Conservation (phyloP, 1,140 invertebrate species). For the Drosophila persimilis region DNA sequence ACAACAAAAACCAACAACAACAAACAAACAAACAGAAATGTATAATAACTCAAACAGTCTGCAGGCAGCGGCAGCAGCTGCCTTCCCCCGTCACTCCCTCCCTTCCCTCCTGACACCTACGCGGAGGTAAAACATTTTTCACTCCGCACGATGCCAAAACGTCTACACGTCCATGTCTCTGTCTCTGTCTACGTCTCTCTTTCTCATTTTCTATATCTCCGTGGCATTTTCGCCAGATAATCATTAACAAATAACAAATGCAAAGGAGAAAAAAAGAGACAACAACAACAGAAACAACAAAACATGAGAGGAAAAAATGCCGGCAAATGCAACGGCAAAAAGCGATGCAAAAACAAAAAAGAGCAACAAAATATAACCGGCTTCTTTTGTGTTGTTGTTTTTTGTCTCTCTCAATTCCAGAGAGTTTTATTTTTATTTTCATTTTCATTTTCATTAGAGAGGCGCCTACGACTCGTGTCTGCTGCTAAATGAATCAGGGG, state of each 20-base stretch:
- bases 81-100: not conserved
- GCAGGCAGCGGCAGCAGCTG: constrained; percentile 11
- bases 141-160: constrained; percentile 59
- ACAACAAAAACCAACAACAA: constrained; percentile 2
- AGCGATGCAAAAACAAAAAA: constrained; percentile 8
- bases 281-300: constrained; percentile 35
- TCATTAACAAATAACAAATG: constrained; percentile 51
- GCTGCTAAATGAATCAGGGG: constrained; percentile 38
- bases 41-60: constrained; percentile 53
- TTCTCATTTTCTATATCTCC: constrained; percentile 1
- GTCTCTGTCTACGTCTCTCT: constrained; percentile 35
- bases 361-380: constrained; percentile 43
- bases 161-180: constrained; percentile 57
- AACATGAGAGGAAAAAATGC: constrained; percentile 59
- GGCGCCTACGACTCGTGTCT: constrained; percentile 35
- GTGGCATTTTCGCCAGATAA: constrained; percentile 52
- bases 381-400: constrained; percentile 9
- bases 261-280: constrained; percentile 6
- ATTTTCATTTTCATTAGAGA: constrained; percentile 48
- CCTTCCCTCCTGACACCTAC: constrained; percentile 45
- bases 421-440: constrained; percentile 17
- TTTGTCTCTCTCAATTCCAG: constrained; percentile 30
- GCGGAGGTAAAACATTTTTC: constrained; percentile 49
- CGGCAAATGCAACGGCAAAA: constrained; percentile 37
- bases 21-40: constrained; percentile 26